A percentile compares a stretch with the other conserved stretches of the same genome.
Evolutionary conservation across 2,113 vertebrate species (phyloP).

Genomic region (Etheostoma spectabile): DNA sequence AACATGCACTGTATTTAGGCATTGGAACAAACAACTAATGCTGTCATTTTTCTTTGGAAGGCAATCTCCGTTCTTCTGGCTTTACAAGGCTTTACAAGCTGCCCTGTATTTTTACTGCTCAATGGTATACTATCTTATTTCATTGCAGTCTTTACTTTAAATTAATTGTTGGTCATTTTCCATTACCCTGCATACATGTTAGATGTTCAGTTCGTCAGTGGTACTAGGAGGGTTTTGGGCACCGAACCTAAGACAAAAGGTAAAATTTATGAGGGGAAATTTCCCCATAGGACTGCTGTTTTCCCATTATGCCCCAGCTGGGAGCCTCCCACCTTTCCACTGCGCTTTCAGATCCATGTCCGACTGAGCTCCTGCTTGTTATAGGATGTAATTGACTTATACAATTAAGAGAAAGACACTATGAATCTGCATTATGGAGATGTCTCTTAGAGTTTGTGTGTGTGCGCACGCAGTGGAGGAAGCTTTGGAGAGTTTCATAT

Average conservation of each 20-base stretch:
- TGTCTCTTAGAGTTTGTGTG: not conserved
- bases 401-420: slow-evolving; percentile 58
- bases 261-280: slow-evolving; percentile 25
- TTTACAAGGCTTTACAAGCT: no score
- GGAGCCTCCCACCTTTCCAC: slow-evolving; percentile 48
- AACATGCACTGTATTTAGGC: no score
- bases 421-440: slow-evolving; percentile 22
- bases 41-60: not conserved
- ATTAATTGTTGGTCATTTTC: not conserved
- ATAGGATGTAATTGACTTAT: slow-evolving; percentile 71
- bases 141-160: not conserved
- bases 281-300: slow-evolving; percentile 57
- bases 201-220: not conserved
- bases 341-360: slow-evolving; percentile 53
- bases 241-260: slow-evolving; percentile 9
- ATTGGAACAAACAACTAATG: not conserved
- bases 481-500: not conserved
- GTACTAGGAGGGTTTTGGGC: slow-evolving; percentile 1
- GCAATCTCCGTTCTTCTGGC: no score
- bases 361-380: slow-evolving; percentile 55
- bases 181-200: not conserved
- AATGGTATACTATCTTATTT: not conserved
- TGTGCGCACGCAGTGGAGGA: not conserved
- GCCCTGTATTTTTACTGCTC: not conserved
- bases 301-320: slow-evolving; percentile 71